phyloP scores from a whole-genome alignment of 1,140 invertebrate genomes.

The Mizuhopecten yessoensis region DNA sequence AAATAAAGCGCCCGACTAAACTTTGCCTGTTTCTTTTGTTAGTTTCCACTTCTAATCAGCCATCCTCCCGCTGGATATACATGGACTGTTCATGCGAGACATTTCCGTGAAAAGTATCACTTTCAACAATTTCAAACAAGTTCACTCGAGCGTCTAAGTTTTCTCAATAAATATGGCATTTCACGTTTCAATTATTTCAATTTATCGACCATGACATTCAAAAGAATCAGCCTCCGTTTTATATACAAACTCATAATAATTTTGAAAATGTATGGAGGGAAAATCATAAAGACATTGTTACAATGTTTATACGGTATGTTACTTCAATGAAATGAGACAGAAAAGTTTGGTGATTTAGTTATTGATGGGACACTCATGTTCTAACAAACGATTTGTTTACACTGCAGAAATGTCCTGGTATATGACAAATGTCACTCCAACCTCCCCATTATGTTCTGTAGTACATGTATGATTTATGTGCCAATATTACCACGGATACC shows the following conservation, averaged over 20 bases:
- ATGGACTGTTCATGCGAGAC: background rate
- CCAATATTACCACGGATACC: background rate
- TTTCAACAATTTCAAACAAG: background rate
- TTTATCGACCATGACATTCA: slow-evolving; percentile 5
- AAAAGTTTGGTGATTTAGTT: background rate
- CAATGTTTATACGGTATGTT: background rate
- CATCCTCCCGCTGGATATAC: background rate
- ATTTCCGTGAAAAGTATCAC: slow-evolving; percentile 30
- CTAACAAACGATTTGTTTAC: background rate
- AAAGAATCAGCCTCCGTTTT: slow-evolving; percentile 1
- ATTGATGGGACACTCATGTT: background rate
- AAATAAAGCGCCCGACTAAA: background rate
- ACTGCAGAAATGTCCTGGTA: background rate
- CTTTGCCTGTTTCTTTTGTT: background rate
- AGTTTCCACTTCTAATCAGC: background rate
- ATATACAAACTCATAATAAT: background rate
- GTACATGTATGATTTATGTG: background rate
- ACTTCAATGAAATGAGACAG: background rate
- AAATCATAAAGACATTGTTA: background rate
- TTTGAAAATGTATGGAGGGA: background rate
- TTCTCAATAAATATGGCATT: background rate
- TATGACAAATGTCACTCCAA: background rate
- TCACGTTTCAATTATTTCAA: background rate
- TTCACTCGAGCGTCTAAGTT: background rate
- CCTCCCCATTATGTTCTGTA: background rate